These are phyloP conservation scores for Amphipoea oculea DNA, from an alignment of 2,888 invertebrate species.

Conservation along the genomic window DNA sequence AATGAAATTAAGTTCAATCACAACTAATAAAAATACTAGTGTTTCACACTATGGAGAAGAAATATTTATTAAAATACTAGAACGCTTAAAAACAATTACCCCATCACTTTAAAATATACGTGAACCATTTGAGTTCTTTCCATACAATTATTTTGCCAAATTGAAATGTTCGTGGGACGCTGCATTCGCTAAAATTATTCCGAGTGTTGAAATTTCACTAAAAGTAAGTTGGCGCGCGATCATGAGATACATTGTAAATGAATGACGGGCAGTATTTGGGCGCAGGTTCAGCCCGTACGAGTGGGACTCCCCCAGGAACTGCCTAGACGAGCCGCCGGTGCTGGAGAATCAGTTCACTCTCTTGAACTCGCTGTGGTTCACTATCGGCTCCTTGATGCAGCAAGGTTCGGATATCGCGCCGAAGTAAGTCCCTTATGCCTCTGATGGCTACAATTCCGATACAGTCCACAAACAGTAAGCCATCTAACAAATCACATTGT, in stretches of 20 bases:
- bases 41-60: neutral
- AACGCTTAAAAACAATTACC: neutral
- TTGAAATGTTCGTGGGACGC: slow-evolving; percentile 1
- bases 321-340: slow-evolving; percentile 95
- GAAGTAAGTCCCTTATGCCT: slow-evolving; percentile 92
- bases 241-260: slow-evolving; percentile 63
- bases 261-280: slow-evolving; percentile 85
- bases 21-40: neutral
- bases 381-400: slow-evolving; percentile 97
- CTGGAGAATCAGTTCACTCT: slow-evolving; percentile 97
- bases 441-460: slow-evolving; percentile 80
- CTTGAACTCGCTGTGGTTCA: slow-evolving; percentile 98
- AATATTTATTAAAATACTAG: slow-evolving; percentile 1
- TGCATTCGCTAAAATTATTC: slow-evolving; percentile 19
- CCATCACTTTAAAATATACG: neutral
- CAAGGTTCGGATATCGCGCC: slow-evolving; percentile 98
- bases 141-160: neutral
- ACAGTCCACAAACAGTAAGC: slow-evolving; percentile 49
- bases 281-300: slow-evolving; percentile 97
- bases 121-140: slow-evolving; percentile 13
- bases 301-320: slow-evolving; percentile 97
- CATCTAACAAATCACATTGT: slow-evolving; percentile 25
- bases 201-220: slow-evolving; percentile 50
- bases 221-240: slow-evolving; percentile 57
- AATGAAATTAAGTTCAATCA: neutral